Conservation (phyloP, 2,797 vertebrate species). For the Macropodus opercularis region DNA sequence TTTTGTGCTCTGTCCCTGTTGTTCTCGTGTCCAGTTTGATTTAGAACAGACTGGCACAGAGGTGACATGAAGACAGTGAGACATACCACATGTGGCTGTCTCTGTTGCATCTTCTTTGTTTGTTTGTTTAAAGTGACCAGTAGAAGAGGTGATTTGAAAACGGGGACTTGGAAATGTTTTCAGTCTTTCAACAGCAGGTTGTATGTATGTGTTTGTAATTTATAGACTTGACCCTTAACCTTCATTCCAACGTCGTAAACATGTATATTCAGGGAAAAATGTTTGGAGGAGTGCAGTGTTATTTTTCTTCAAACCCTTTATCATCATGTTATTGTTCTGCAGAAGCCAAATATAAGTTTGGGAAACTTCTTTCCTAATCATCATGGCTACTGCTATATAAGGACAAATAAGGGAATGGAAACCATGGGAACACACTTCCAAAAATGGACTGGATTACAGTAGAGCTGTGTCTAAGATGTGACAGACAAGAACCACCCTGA, state of each 20-base stretch:
- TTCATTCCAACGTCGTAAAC: too few relatives aligned
- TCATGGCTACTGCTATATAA: slow-evolving; percentile 65
- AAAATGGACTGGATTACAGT: slow-evolving; percentile 70
- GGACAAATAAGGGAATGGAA: slow-evolving; percentile 61
- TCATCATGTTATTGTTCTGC: not conserved
- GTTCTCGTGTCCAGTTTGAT: slow-evolving; percentile 28
- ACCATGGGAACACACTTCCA: slow-evolving; percentile 62
- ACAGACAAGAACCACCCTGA: slow-evolving; percentile 35
- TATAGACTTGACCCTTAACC: slow-evolving; percentile 37
- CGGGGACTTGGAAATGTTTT: not conserved
- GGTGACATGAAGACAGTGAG: slow-evolving; percentile 69
- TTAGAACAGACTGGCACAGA: slow-evolving; percentile 47
- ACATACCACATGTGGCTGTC: slow-evolving; percentile 70
- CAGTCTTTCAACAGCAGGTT: slow-evolving; percentile 7
- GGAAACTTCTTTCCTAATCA: slow-evolving; percentile 10
- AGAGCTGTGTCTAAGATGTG: slow-evolving; percentile 43
- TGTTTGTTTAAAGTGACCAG: slow-evolving; percentile 54
- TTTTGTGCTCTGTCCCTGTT: slow-evolving; percentile 6
- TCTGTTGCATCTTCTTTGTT: slow-evolving; percentile 29
- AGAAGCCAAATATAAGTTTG: slow-evolving; percentile 7
- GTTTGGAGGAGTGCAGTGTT: not conserved
- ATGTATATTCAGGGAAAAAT: too few relatives aligned
- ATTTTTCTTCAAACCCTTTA: too few relatives aligned
- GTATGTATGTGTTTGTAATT: slow-evolving; percentile 16
- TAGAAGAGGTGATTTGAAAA: slow-evolving; percentile 9